Evolutionary conservation across 1,140 invertebrate species (phyloP).

Genomic region (Ridgeia piscesae): DNA sequence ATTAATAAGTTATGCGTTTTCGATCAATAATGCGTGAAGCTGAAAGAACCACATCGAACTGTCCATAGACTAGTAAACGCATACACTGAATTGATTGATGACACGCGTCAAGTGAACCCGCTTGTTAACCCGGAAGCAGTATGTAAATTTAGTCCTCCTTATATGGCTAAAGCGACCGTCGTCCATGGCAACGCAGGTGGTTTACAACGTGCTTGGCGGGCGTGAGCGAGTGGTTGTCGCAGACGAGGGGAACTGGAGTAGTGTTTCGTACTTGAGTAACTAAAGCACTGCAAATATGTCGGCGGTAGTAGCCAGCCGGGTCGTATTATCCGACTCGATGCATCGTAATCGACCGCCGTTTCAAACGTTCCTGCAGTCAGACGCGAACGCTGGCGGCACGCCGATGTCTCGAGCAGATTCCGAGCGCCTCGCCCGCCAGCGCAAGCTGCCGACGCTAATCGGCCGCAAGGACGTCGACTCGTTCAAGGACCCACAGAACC

Average conservation of each 20-base stretch:
- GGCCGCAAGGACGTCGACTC: slow-evolving; percentile 46
- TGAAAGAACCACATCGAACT: not conserved
- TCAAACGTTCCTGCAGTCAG: slow-evolving; percentile 40
- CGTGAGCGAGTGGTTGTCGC: not conserved
- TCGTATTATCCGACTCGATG: slow-evolving; percentile 46
- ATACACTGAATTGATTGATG: not conserved
- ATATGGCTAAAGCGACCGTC: not conserved
- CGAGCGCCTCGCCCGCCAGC: slow-evolving; percentile 44
- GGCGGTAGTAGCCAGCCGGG: not conserved
- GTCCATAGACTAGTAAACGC: not conserved
- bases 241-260: not conserved
- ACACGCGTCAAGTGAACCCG: not conserved
- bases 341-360: slow-evolving; percentile 46
- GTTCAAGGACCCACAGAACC: slow-evolving; percentile 40
- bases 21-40: not conserved
- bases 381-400: slow-evolving; percentile 45
- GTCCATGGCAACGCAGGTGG: not conserved
- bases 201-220: not conserved
- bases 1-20: not conserved
- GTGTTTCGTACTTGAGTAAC: not conserved
- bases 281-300: slow-evolving; percentile 2
- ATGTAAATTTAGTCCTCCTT: not conserved
- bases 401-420: slow-evolving; percentile 45
- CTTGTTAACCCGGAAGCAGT: not conserved
- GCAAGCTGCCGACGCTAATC: slow-evolving; percentile 50